Base-by-base conservation (phyloP, 1,140 invertebrate genomes). In the Berghia stephanieae region DNA sequence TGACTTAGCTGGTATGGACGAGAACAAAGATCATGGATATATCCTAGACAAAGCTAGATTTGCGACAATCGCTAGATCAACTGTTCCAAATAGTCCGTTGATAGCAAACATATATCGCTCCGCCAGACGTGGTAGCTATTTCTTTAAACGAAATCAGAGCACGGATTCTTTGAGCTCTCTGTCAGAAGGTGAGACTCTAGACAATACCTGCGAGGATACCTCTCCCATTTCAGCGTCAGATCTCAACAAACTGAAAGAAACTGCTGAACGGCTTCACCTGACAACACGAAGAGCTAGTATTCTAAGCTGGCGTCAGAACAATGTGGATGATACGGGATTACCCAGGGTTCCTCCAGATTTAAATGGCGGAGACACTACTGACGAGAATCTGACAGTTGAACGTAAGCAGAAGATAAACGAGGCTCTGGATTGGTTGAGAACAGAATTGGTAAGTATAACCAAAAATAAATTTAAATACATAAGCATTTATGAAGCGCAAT, bases 361-460 rank as follows among this genome's bases (percentile, higher is more conserved):
- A 40, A 75, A 72, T 46, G 49, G 24, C 10, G n/a, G n/a, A n/a
- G 73, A 70, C 36, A 24, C 27, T 6, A n/a, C 27, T 27, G 80
- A 80, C 18, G 72, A 75, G 36, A 60, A 67, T 31, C 60, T 79
- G 38, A 83, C 80, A 8, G 43, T 42, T 0, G 82, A 80, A 27
- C 52, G 80, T 34, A 80, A 78, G n/a, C 34, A 79, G 31, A 55
- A 70, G 27, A 81, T 83, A n/a, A 71, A 81, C 38, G 66, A 66
- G 8, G 78, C 82, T 38, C 57, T 83, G n/a, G 77, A 80, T 16
- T 83, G 82, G 82, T 67, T 83, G 13, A 60, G 77, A 36, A 75
- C 75, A 27, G 78, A 83, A 68, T 67, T 83, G 77, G 82, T 83
- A 63, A 66, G 80, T 78, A 44, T n/a, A n/a, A n/a, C n/a, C n/a